These are phyloP conservation scores for Nesometra sesokonis DNA, from an alignment of 35 echinoderm and acorn worm species.

Conservation along the genomic window DNA sequence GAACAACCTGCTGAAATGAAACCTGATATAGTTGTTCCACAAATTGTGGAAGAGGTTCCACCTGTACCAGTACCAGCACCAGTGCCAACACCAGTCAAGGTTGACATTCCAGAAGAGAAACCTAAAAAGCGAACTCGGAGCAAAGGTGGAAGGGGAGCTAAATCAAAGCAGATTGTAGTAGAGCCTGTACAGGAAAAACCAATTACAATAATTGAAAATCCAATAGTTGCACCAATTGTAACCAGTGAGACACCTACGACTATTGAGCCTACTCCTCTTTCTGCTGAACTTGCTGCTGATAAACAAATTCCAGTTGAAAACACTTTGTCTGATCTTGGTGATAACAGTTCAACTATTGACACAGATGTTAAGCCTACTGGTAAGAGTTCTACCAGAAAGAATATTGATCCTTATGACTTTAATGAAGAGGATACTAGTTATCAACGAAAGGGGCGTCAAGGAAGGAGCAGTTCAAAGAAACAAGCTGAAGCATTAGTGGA, in stretches of 20 bases:
- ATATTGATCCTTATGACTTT: not conserved
- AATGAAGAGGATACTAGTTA: not conserved
- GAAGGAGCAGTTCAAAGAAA: not conserved
- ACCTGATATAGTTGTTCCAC: not conserved
- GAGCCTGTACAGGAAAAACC: not conserved
- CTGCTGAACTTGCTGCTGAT: not conserved
- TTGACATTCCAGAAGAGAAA: not conserved
- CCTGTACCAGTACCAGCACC: not conserved
- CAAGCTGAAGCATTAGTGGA: not conserved
- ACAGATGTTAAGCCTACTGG: not conserved
- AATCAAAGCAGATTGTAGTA: not conserved
- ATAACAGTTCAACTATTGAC: not conserved
- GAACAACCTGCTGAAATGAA: not conserved
- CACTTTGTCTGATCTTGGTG: not conserved
- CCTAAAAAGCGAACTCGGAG: not conserved
- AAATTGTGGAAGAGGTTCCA: not conserved
- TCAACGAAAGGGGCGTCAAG: not conserved
- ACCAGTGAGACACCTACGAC: not conserved
- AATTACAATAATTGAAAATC: not conserved
- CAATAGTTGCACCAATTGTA: not conserved
- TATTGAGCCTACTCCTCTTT: not conserved
- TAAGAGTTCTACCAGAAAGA: not conserved
- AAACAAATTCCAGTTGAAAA: not conserved
- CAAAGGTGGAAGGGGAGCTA: not conserved
- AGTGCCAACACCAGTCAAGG: not conserved